Evolutionary conservation across 2,888 invertebrate genomes (phyloP).

Genomic region (Chrysopilus asiliformis): DNA sequence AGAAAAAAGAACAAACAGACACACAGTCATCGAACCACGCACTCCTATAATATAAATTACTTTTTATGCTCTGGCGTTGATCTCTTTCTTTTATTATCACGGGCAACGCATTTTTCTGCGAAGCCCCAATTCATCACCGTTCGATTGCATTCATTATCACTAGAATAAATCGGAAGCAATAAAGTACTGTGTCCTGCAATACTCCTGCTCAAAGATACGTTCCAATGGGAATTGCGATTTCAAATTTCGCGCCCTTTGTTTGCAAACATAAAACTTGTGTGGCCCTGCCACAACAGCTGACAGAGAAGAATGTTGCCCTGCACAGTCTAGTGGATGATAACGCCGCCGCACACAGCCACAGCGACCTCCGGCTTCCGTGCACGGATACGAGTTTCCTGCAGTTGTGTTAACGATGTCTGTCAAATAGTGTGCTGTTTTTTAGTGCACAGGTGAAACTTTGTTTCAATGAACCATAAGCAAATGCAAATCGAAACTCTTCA

Average conservation of each 20-base stretch:
- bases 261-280: not conserved
- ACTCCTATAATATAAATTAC: not conserved
- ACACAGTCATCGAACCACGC: not conserved
- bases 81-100: constrained; percentile 6
- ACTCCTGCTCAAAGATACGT: too few relatives aligned
- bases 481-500: too few relatives aligned
- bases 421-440: constrained; percentile 5
- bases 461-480: too few relatives aligned
- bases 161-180: too few relatives aligned
- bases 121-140: constrained; percentile 12
- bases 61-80: constrained; percentile 1
- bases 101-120: constrained; percentile 15
- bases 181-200: too few relatives aligned
- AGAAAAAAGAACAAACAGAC: not conserved
- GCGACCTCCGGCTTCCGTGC: constrained; percentile 1
- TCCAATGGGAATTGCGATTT: not conserved
- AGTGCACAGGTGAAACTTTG: not conserved
- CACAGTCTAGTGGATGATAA: too few relatives aligned
- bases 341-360: constrained; percentile 3
- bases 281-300: too few relatives aligned
- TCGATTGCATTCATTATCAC: too few relatives aligned
- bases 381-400: not conserved
- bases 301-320: too few relatives aligned
- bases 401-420: too few relatives aligned
- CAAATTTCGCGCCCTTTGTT: constrained; percentile 7